Evolutionary conservation across 1,140 invertebrate species (phyloP), one percentile per base, ranked within the genome.

Genomic region (Brachionus calyciflorus): DNA sequence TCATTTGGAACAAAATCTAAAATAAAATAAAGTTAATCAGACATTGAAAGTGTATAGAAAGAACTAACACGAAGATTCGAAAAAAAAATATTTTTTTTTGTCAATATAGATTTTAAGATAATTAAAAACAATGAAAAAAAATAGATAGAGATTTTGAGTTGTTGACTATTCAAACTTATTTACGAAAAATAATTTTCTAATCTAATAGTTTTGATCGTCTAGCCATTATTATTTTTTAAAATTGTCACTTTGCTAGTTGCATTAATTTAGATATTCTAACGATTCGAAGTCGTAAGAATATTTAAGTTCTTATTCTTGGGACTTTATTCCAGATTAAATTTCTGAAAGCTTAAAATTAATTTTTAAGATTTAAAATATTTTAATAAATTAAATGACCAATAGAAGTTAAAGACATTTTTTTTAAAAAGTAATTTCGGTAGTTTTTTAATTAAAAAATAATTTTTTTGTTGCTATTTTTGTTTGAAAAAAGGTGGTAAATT

Each of bases 131-230:
- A 60, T 60, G 28, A 60, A 37, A 60, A 30, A 19, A 28, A 19
- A 9, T 37, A 37, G 9, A 3, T 9, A 37, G 9, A 37, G 9
- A 37, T 37, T 33, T 60, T 60, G 19, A 7, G 19, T 33, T 33
- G 33, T n/a, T 30, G 33, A 28, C 53, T 60, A 60, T 60, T 65
- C 60, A 65, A n/a, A 44, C 60, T 65, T 65, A 65, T 65, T 65
- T 65, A 65, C 12, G 21, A 65, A 65, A 46, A 65, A 46, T n/a
- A n/a, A n/a, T n/a, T 14, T 44, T 65, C 3, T 44, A 65, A 65
- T 65, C 40, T 44, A 65, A 46, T 65, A 65, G 40, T 21, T 44
- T 65, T 28, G 24, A 44, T 65, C 33, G 60, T 65, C 60, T 65
- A 65, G 60, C 44, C 60, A 17, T 37, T 40, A 40, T 63, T 65